A percentile compares a stretch with the other conserved stretches of the same genome.
Evolutionary conservation across 2,888 invertebrate genomes (phyloP).

Genomic region (Nomada fucata): DNA sequence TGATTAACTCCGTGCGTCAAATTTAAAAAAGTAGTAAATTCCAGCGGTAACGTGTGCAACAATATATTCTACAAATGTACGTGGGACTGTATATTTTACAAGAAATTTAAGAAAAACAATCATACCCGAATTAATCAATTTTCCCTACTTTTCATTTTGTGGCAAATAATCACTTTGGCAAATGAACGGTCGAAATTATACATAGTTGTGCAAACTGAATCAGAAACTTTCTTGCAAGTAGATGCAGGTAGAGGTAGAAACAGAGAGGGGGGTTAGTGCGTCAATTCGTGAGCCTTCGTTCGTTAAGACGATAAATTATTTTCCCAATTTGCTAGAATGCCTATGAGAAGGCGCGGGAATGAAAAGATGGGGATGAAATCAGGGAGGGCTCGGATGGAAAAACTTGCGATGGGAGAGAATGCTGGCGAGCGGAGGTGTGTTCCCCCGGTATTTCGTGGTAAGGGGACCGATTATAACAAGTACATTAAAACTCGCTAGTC

Average conservation of each 20-base stretch:
- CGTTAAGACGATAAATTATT: slow-evolving; percentile 76
- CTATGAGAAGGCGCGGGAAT: slow-evolving; percentile 51
- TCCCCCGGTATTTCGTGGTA: slow-evolving; percentile 74
- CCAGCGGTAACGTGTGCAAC: too few relatives aligned
- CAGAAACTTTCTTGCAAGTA: too few relatives aligned
- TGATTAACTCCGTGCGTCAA: too few relatives aligned
- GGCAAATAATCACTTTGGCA: too few relatives aligned
- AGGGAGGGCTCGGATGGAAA: slow-evolving; percentile 32
- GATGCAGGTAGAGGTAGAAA: not conserved
- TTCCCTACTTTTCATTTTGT: too few relatives aligned
- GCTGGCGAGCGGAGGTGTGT: slow-evolving; percentile 46
- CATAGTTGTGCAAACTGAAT: too few relatives aligned
- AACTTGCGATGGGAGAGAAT: slow-evolving; percentile 53
- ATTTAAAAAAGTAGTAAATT: too few relatives aligned
- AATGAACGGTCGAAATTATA: too few relatives aligned
- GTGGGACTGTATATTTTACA: too few relatives aligned
- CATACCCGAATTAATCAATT: too few relatives aligned
- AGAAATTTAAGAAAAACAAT: too few relatives aligned
- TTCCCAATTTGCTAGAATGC: slow-evolving; percentile 77
- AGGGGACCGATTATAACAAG: slow-evolving; percentile 79
- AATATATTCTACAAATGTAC: too few relatives aligned
- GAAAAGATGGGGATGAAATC: slow-evolving; percentile 3
- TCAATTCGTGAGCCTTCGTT: slow-evolving; percentile 32
- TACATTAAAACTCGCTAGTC: slow-evolving; percentile 80
- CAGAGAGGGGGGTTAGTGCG: not conserved